Evolutionary conservation across 2,888 invertebrate genomes (phyloP), one percentile per base, ranked within the genome.

Genomic region (Psylliodes chrysocephalus): DNA sequence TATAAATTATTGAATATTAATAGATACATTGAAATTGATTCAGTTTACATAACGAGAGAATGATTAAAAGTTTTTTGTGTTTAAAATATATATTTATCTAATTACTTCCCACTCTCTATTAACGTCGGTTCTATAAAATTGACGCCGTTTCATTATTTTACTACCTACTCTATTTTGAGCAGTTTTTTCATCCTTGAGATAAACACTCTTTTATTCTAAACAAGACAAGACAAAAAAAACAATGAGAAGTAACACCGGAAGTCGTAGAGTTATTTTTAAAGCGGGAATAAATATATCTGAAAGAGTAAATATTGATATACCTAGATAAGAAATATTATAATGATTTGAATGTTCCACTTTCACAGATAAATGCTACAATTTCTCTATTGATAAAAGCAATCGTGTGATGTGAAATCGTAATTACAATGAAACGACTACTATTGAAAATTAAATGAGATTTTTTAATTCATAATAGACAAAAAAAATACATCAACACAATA

Each of bases 191-290:
- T 44, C 8, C 10, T 4, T 8, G 14, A 44, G 14, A 3, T 1
- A 44, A 35, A 47, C 28, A 57, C 22, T 38, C 22, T 33, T 18
- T 25, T n/a, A n/a, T 57, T 56, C 33, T 33, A 55, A 55, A 40
- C 17, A 35, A 53, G 59, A 59, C 33, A 38, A 51, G 28, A 40
- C 33, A 63, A 60, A 64, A 61, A 55, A 42, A 62, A 49, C 44
- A 62, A 59, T 62, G 51, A 66, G 62, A 64, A 60, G n/a, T 44
- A 51, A 64, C 60, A 56, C 64, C 64, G 64, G 62, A 66, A 66
- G 62, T 55, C 46, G 57, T 56, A 38, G 47, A 47, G 57, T 57
- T 62, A 62, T 59, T 66, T 66, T 64, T 64, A 64, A 59, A 54
- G 55, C 54, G 54, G 42, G 6, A 60, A 57, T 62, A 61, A 60